Evolutionary conservation across 2,888 invertebrate genomes (phyloP), one percentile per base, ranked within the genome.

Genomic region (Drosophila fungiperda): DNA sequence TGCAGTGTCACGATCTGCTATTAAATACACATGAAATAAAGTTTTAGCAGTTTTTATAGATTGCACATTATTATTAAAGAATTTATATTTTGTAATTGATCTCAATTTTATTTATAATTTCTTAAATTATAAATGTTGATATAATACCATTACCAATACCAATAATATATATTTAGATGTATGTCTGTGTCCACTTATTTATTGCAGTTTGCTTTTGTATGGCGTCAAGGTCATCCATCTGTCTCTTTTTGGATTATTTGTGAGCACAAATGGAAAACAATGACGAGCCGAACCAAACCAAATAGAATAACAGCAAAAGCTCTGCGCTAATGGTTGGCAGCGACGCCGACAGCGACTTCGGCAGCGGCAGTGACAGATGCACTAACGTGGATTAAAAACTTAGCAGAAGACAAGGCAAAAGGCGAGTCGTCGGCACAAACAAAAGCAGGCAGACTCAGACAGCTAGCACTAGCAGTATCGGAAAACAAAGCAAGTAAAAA

Each of bases 321-420:
- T 75, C 57, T 70, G 62, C 55, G 49, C 73, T 76, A 79, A 78
- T 78, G 64, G 65, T 42, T 49, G 33, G 60, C 53, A 40, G 55
- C 62, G 55, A 23, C 50, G 67, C 50, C 42, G 55, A 36, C 64
- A 59, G 55, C 53, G 48, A 33, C 33, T 57, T 42, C 50, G 55
- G 50, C 73, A 67, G 59, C 36, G 53, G 20, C 62, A 52, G 59
- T 59, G 74, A 77, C 80, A 80, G 80, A 80, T 80, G 78, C 80
- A 80, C 78, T 80, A 80, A 69, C 69, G 67, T 78, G 78, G 81
- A 80, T 80, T 80, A 80, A 80, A 45, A 78, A 80, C 60, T 68
- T 68, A 78, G 71, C 67, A 68, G 58, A 66, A 62, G 67, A 68
- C 65, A 68, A 67, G 50, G 67, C 64, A 69, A 79, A 71, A 80